These are phyloP conservation scores for Hippopotamus amphibius DNA, from an alignment of 2,113 vertebrate species.

Conservation along the genomic window DNA sequence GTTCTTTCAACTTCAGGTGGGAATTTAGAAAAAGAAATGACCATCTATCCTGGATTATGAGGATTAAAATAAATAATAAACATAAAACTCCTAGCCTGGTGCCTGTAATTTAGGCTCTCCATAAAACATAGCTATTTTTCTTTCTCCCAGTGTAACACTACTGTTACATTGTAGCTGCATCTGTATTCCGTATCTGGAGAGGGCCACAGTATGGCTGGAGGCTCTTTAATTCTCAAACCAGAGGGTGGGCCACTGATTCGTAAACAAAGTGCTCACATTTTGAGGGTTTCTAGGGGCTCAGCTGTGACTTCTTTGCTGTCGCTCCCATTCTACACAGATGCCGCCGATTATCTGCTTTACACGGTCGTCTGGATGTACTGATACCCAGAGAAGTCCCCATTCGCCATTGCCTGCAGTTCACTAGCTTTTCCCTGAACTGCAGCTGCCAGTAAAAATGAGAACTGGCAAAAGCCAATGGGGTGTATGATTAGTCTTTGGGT, in stretches of 20 bases:
- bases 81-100: background rate
- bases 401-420: slow-evolving; percentile 65
- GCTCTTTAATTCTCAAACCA: slow-evolving; percentile 32
- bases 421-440: slow-evolving; percentile 70
- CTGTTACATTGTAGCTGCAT: background rate
- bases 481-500: slow-evolving; percentile 38
- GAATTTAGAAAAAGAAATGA: slow-evolving; percentile 30
- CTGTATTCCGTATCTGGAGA: background rate
- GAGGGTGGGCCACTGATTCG: background rate
- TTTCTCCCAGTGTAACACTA: background rate
- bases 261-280: background rate
- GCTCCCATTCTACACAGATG: slow-evolving; percentile 52
- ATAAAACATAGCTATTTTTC: background rate
- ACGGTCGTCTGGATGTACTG: slow-evolving; percentile 24
- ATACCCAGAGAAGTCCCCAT: slow-evolving; percentile 48
- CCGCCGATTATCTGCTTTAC: slow-evolving; percentile 47
- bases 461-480: slow-evolving; percentile 65
- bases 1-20: slow-evolving; percentile 37
- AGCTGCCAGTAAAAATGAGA: slow-evolving; percentile 62
- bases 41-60: background rate
- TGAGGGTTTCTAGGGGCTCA: slow-evolving; percentile 70
- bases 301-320: slow-evolving; percentile 58
- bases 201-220: background rate
- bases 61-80: background rate
- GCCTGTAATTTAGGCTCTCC: background rate